Evolutionary conservation across 64 coral and sea anemone species (phyloP).

Genomic region (Hydrozoanthus tunicans): DNA sequence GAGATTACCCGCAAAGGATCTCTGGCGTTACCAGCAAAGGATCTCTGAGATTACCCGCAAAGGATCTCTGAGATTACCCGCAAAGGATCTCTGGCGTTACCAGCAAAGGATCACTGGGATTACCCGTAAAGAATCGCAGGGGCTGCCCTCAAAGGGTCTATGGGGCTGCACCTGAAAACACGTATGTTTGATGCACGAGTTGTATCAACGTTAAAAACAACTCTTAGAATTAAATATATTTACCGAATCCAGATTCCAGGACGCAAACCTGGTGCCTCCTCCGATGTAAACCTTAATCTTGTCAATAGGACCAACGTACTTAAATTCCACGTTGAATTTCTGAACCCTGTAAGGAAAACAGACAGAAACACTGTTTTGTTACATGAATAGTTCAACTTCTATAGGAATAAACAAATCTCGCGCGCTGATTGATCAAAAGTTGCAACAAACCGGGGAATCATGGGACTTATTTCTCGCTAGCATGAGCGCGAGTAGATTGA

Average conservation of each 20-base stretch:
- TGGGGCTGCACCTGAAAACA: too few species aligned
- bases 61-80: too few species aligned
- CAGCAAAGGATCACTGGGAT: too few species aligned
- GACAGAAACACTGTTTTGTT: not conserved
- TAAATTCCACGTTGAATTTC: slow-evolving; percentile 37
- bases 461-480: too few species aligned
- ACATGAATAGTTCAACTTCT: not conserved
- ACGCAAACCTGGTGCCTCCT: not conserved
- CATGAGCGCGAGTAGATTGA: too few species aligned
- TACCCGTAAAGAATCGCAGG: too few species aligned
- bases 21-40: too few species aligned
- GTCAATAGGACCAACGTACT: not conserved
- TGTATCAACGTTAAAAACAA: not conserved
- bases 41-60: too few species aligned
- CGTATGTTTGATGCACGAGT: not conserved
- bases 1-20: too few species aligned
- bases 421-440: not conserved
- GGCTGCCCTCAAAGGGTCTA: too few species aligned
- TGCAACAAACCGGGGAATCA: too few species aligned
- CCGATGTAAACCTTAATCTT: slow-evolving; percentile 20
- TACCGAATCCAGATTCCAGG: not conserved
- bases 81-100: too few species aligned
- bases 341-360: not conserved
- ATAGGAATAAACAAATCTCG: not conserved
- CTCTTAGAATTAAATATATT: not conserved